Conservation (phyloP, 2,113 vertebrate genomes). For the Psilopsiagon aurifrons region DNA sequence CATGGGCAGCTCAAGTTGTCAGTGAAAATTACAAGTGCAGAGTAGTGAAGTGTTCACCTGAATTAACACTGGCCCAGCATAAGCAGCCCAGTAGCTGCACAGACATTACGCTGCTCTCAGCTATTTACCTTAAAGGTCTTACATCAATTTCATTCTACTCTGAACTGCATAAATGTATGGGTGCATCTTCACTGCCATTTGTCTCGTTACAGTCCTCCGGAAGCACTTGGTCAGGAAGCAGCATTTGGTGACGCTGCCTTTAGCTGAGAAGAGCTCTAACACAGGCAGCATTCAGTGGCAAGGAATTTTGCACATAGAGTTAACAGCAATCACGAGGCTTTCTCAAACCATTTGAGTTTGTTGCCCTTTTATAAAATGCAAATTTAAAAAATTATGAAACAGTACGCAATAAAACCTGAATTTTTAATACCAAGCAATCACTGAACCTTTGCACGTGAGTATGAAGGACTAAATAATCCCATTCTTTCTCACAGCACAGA, state of each 20-base stretch:
- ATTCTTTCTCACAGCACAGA: slow-evolving; percentile 25
- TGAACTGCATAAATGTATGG: not conserved
- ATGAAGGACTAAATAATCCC: slow-evolving; percentile 18
- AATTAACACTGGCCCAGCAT: accelerated
- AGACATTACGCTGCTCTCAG: not conserved
- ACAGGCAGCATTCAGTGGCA: accelerated
- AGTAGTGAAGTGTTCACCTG: not conserved
- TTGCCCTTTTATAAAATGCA: slow-evolving; percentile 43
- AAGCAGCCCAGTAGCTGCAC: not conserved
- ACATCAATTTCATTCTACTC: not conserved
- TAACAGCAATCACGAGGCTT: not conserved
- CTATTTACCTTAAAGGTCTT: not conserved
- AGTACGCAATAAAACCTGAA: slow-evolving; percentile 51
- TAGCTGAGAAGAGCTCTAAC: not conserved
- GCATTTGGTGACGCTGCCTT: not conserved
- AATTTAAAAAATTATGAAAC: slow-evolving; percentile 54
- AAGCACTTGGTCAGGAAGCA: accelerated
- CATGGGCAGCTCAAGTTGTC: not conserved
- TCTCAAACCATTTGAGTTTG: slow-evolving; percentile 41
- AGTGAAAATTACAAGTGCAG: accelerated
- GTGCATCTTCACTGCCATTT: not conserved
- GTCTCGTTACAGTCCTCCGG: accelerated
- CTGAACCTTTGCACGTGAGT: not conserved
- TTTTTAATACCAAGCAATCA: slow-evolving; percentile 43
- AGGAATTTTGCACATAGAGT: not conserved